Conservation (phyloP, 2,797 vertebrate genomes). For the Hippocampus kuda region DNA sequence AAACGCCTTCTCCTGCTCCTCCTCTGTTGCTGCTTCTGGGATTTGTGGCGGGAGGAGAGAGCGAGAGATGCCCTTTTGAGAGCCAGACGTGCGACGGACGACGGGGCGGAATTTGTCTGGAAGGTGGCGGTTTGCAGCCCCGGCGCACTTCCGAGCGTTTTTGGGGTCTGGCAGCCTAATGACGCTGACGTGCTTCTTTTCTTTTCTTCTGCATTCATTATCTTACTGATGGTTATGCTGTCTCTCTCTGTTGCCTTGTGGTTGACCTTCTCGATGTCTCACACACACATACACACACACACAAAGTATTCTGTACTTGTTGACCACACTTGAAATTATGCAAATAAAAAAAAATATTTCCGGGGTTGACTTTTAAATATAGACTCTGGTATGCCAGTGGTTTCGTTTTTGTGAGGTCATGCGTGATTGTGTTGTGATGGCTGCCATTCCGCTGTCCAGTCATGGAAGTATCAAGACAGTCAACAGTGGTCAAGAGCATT, state of each 20-base stretch:
- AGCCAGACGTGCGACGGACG: slow-evolving; percentile 64
- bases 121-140: slow-evolving; percentile 64
- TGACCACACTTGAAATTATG: slow-evolving; percentile 57
- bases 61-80: slow-evolving; percentile 55
- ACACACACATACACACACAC: slow-evolving; percentile 2
- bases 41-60: slow-evolving; percentile 66
- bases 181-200: slow-evolving; percentile 40
- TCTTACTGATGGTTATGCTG: slow-evolving; percentile 29
- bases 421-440: slow-evolving; percentile 22
- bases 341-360: slow-evolving; percentile 54
- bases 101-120: slow-evolving; percentile 59
- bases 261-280: slow-evolving; percentile 31
- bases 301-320: slow-evolving; percentile 36
- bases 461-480: slow-evolving; percentile 1
- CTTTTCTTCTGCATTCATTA: slow-evolving; percentile 39
- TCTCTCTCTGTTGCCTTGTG: slow-evolving; percentile 32
- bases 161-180: slow-evolving; percentile 53
- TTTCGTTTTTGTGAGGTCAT: slow-evolving; percentile 52
- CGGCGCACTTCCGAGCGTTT: slow-evolving; percentile 61
- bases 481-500: background rate
- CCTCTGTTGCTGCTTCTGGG: slow-evolving; percentile 54
- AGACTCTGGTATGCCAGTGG: slow-evolving; percentile 65
- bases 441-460: background rate
- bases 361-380: slow-evolving; percentile 61
- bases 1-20: slow-evolving; percentile 57